Evolutionary conservation across 2,888 invertebrate genomes (phyloP), one percentile per base, ranked within the genome.

Genomic region (Synergus gifuensis): DNA sequence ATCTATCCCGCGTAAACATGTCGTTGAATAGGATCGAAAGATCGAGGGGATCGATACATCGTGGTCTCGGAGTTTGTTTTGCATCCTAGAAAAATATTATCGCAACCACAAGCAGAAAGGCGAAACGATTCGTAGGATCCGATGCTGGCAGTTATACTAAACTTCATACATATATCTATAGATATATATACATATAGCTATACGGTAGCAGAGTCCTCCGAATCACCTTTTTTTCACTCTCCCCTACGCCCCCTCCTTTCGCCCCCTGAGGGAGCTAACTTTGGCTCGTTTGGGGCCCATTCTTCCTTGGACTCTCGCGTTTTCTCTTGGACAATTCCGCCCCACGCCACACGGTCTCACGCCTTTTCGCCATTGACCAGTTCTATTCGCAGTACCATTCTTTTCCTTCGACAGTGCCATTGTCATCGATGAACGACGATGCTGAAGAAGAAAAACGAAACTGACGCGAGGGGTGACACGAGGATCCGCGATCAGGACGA

Each of bases 331-430:
- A 85, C 86, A 87, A 88, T 87, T 83, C 83, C 79, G 79, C 81
- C 81, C 79, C 81, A 80, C 78, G 85, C 82, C 83, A 79, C 85
- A 83, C 84, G 85, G 86, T 88, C 89, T 90, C 90, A 90, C 90
- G 90, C 90, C 90, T 90, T 73, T 69, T 87, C 28, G 87, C 85
- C 89, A 90, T 90, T 90, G 89, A 90, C 90, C 89, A 87, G 83
- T 79, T 82, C 86, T 85, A 87, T 86, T 86, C 86, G 85, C 76
- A 62, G 81, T 83, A 82, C 86, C 88, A 89, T 90, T 90, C 88
- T 89, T 85, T 88, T 87, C 86, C 85, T 90, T 90, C 89, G 90
- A 90, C 90, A 89, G 86, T 85, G 87, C 77, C 63, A 83, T 84
- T 84, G 82, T 83, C 69, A 58, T 44, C 79, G 79, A 80, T 82